Base-by-base conservation (phyloP, 2,113 vertebrate species). In the Aptenodytes forsteri region DNA sequence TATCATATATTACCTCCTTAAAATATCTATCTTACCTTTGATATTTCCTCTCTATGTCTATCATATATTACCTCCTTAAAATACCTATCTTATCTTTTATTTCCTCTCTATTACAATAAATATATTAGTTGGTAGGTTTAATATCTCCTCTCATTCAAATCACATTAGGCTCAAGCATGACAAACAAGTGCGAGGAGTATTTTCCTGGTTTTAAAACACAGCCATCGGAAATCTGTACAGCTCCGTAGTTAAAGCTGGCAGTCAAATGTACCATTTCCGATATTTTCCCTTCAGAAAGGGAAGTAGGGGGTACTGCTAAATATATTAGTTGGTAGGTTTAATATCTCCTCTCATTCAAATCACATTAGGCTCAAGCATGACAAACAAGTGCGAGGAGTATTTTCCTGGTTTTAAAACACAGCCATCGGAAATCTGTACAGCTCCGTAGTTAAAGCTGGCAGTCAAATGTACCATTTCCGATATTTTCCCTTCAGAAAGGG, bases 101-200 rank as follows among this genome's bases (percentile, higher is more conserved):
- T 82, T 72, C n/a, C 13, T 84, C 30, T 70, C 56, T 72, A 18
- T 72, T 85, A 59, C 32, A 88, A 64, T 49, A 67, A 66, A 54
- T 70, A 8, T 26, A 49, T 86, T 71, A 44, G 16, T n/a, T 90
- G 54, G 9, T 67, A 89, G 40, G 18, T 56, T 69, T 91, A 77
- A 49, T 81, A 84, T 32, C 75, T 89, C 26, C 80, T 83, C 56
- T 83, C 9, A 78, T 88, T 96, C 52, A 85, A 94, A 96, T 83
- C 79, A n/a, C 46, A 36, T 90, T 88, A 79, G 34, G 50, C 44
- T 93, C 42, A 15, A 46, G 87, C 64, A 52, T 80, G 78, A 42
- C 44, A 96, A 93, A 52, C 44, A 96, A 89, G 23, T 54, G 47
- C 10, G 47, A 93, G 46, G 76, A 54, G 8, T 80, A 20, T 86